phyloP scores from a whole-genome alignment of 2,888 invertebrate genomes.

The Tyria jacobaeae region DNA sequence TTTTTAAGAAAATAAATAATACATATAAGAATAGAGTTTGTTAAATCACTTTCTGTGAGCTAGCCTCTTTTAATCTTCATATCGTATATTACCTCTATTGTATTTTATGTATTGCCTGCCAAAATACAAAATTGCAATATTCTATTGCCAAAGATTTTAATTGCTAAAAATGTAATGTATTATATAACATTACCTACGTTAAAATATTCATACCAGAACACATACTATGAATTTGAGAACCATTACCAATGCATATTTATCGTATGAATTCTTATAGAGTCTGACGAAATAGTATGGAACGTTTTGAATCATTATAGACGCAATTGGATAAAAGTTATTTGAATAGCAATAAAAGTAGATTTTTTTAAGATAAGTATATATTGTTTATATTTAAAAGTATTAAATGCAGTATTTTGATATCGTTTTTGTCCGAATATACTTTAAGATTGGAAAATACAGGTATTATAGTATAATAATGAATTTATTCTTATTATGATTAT shows the following conservation, averaged over 20 bases:
- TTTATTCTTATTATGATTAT: background rate
- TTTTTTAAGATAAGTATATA: background rate
- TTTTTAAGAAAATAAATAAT: too few relatives aligned
- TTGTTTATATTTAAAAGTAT: background rate
- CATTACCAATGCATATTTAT: slow-evolving; percentile 17
- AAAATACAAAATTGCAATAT: background rate
- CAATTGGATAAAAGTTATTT: slow-evolving; percentile 5
- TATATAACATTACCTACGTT: slow-evolving; percentile 14
- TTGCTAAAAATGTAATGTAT: slow-evolving; percentile 19
- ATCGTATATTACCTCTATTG: background rate
- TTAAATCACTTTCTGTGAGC: background rate
- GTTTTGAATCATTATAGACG: slow-evolving; percentile 2
- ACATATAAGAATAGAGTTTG: too few relatives aligned
- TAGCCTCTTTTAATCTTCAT: background rate
- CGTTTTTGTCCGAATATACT: background rate
- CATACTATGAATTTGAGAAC: slow-evolving; percentile 14
- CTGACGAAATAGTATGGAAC: slow-evolving; percentile 22
- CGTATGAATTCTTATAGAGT: slow-evolving; percentile 42
- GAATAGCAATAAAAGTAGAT: background rate
- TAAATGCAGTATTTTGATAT: background rate
- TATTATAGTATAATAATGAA: too few relatives aligned
- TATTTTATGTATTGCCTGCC: background rate
- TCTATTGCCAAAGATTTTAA: background rate
- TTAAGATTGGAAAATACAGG: too few relatives aligned
- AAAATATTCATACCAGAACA: slow-evolving; percentile 14